Conservation (phyloP, 2,113 vertebrate genomes). For the Pterophyllum scalare region DNA sequence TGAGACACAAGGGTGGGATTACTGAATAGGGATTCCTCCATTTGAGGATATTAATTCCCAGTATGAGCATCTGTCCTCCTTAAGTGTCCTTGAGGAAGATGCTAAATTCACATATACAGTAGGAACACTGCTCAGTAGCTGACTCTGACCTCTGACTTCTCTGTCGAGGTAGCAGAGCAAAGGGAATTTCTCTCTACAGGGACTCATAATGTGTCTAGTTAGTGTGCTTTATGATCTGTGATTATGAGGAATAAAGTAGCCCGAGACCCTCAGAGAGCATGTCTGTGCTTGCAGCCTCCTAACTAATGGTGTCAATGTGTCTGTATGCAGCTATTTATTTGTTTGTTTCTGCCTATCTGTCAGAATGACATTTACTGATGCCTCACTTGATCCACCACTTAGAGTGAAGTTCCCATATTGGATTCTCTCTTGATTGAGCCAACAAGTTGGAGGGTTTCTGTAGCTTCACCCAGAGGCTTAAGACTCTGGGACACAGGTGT, state of each 20-base stretch:
- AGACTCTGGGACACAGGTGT: constrained; percentile 57
- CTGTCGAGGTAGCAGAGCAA: constrained; percentile 13
- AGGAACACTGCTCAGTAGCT: constrained; percentile 22
- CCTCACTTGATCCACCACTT: neutral
- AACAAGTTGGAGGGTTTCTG: constrained; percentile 35
- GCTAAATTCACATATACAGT: neutral
- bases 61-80: neutral
- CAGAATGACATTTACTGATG: neutral
- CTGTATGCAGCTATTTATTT: neutral
- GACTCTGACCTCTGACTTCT: constrained; percentile 51
- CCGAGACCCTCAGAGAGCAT: neutral
- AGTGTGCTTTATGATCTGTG: constrained; percentile 36
- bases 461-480: constrained; percentile 54
- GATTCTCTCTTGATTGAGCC: constrained; percentile 45
- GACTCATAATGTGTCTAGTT: constrained; percentile 53
- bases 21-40: neutral
- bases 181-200: constrained; percentile 21
- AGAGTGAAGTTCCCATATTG: constrained; percentile 53
- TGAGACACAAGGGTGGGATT: neutral
- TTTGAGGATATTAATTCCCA: neutral
- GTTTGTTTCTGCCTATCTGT: neutral
- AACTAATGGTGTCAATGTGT: neutral
- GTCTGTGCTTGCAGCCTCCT: neutral
- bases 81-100: constrained; percentile 8
- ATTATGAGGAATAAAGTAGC: neutral